phyloP scores from a whole-genome alignment of 2,888 invertebrate species.

The Thyatira batis region DNA sequence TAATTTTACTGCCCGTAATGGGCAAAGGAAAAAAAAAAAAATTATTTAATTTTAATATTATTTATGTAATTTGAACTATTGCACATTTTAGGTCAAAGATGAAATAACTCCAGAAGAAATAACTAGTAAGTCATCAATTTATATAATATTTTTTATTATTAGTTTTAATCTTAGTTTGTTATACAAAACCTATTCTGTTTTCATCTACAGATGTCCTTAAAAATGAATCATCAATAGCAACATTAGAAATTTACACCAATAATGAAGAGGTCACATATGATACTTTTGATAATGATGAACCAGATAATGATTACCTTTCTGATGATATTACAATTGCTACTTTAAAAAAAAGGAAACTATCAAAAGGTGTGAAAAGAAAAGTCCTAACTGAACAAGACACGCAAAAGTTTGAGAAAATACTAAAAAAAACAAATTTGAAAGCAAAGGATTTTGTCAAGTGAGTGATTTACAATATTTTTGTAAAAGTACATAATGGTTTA shows the following conservation, averaged over 20 bases:
- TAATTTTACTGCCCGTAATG: too few relatives aligned
- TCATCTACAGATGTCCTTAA: slow-evolving; percentile 49
- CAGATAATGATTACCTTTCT: slow-evolving; percentile 43
- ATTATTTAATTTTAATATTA: too few relatives aligned
- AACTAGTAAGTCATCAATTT: slow-evolving; percentile 56
- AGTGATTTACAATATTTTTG: slow-evolving; percentile 12
- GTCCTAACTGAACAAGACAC: slow-evolving; percentile 43
- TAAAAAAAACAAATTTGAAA: slow-evolving; percentile 59
- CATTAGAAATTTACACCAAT: slow-evolving; percentile 39
- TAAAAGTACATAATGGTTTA: not conserved
- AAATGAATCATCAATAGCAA: slow-evolving; percentile 45
- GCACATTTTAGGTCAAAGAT: slow-evolving; percentile 63
- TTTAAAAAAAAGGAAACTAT: slow-evolving; percentile 55
- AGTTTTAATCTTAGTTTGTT: not conserved
- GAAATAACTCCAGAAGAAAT: slow-evolving; percentile 66
- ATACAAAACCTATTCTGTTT: not conserved
- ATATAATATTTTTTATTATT: not conserved
- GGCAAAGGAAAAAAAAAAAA: too few relatives aligned
- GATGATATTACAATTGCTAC: slow-evolving; percentile 63
- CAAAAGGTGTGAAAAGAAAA: slow-evolving; percentile 46
- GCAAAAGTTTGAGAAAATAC: slow-evolving; percentile 52
- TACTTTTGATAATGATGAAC: slow-evolving; percentile 31
- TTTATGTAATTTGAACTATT: too few relatives aligned
- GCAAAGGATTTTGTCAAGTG: slow-evolving; percentile 64
- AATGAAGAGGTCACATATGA: slow-evolving; percentile 25